phyloP scores from a whole-genome alignment of 2,888 invertebrate species.

The Nymphalis c-album region DNA sequence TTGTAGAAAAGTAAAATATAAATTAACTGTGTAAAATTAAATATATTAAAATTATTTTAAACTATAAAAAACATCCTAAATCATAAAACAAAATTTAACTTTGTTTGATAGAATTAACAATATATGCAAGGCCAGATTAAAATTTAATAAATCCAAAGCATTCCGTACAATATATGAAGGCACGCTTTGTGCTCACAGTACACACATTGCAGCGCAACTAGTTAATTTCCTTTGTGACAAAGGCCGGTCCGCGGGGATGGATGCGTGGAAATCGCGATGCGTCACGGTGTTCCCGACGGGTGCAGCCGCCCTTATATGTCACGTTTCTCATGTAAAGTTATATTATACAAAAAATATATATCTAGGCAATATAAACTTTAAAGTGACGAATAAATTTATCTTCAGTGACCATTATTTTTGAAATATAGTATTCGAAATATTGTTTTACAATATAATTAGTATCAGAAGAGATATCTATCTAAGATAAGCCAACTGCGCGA shows the following conservation, averaged over 20 bases:
- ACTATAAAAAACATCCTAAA: no score
- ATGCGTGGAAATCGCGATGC: conserved; percentile 81
- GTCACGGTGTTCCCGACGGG: conserved; percentile 74
- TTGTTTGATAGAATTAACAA: no score
- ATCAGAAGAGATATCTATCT: no score
- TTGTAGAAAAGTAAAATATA: background rate
- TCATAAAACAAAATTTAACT: no score
- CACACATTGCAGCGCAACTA: conserved; percentile 65
- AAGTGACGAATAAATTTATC: no score
- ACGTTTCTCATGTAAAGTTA: conserved; percentile 14
- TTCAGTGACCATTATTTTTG: no score
- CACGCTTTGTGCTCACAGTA: conserved; percentile 50
- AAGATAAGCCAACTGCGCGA: no score
- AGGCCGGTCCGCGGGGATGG: conserved; percentile 76
- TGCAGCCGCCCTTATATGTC: conserved; percentile 44
- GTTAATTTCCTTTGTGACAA: conserved; percentile 82
- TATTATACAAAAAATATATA: conserved; percentile 4
- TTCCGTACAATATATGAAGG: conserved; percentile 1
- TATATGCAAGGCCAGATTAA: background rate
- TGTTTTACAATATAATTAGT: no score
- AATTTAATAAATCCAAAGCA: background rate
- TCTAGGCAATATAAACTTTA: background rate
- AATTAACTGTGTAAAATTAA: background rate
- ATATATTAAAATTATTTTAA: no score
- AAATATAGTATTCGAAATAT: no score